phyloP scores from a whole-genome alignment of 2,113 vertebrate species.

The Numenius arquata region DNA sequence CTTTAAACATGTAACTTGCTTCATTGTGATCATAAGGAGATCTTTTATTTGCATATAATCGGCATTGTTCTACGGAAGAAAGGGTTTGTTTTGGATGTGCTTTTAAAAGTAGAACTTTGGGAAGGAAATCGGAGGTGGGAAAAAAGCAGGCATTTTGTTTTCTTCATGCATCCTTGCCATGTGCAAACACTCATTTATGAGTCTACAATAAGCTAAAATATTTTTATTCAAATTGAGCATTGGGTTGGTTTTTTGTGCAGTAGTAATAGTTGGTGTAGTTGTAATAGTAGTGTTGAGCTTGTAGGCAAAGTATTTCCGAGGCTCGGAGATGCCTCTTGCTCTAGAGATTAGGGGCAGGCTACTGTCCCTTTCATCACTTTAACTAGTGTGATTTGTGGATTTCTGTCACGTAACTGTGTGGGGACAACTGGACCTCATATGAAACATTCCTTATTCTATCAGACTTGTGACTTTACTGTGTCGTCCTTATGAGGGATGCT shows the following conservation, averaged over 20 bases:
- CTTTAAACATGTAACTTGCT: not conserved
- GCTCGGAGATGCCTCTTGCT: not conserved
- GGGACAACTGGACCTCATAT: not conserved
- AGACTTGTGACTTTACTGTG: not conserved
- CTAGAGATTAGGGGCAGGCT: not conserved
- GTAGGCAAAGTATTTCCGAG: not conserved
- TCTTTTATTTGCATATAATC: not conserved
- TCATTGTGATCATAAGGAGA: not conserved
- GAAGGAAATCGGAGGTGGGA: not conserved
- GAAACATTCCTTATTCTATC: not conserved
- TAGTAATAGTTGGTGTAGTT: not conserved
- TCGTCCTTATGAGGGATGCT: not conserved
- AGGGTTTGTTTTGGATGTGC: not conserved
- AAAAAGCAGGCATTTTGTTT: not conserved
- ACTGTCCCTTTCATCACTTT: not conserved
- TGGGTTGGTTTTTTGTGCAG: not conserved
- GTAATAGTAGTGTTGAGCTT: not conserved
- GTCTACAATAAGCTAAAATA: not conserved
- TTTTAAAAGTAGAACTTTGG: not conserved
- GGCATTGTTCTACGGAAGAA: not conserved
- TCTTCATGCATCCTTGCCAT: not conserved
- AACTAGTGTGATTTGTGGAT: not conserved
- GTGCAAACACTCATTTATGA: not conserved
- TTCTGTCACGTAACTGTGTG: not conserved
- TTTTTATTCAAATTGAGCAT: not conserved